A percentile compares a stretch with the other conserved stretches of the same genome.
phyloP scores from a whole-genome alignment of 1,140 invertebrate species.

The Neodiprion virginianus region DNA sequence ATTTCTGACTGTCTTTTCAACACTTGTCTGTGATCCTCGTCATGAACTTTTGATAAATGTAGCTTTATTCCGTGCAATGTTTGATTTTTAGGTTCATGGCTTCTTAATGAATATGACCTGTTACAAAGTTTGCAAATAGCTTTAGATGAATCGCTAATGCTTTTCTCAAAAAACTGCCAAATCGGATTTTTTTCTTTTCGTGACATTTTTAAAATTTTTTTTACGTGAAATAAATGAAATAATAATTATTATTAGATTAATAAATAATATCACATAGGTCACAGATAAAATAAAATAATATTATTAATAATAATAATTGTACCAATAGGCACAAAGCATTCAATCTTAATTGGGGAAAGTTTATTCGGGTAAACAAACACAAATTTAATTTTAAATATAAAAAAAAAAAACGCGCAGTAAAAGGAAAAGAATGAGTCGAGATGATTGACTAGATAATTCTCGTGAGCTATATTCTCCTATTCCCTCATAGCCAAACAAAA shows the following conservation, averaged over 20 bases:
- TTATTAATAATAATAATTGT: too few relatives aligned
- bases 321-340: too few relatives aligned
- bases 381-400: too few relatives aligned
- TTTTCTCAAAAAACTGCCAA: not conserved
- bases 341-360: too few relatives aligned
- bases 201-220: not conserved
- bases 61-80: not conserved
- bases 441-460: too few relatives aligned
- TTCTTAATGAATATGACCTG: not conserved
- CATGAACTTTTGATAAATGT: not conserved
- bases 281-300: too few relatives aligned
- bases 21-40: not conserved
- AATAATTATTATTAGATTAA: not conserved
- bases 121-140: conserved; percentile 11
- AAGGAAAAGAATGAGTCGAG: too few relatives aligned
- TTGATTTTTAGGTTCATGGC: not conserved
- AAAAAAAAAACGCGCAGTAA: too few relatives aligned
- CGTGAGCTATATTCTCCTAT: too few relatives aligned
- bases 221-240: not conserved
- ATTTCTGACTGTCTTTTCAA: not conserved
- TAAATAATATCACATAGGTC: too few relatives aligned
- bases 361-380: too few relatives aligned
- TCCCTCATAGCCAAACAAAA: too few relatives aligned
- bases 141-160: not conserved
- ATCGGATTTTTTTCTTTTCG: not conserved